Evolutionary conservation across 2,888 invertebrate species (phyloP).

Genomic region (Parnassius glacialis): DNA sequence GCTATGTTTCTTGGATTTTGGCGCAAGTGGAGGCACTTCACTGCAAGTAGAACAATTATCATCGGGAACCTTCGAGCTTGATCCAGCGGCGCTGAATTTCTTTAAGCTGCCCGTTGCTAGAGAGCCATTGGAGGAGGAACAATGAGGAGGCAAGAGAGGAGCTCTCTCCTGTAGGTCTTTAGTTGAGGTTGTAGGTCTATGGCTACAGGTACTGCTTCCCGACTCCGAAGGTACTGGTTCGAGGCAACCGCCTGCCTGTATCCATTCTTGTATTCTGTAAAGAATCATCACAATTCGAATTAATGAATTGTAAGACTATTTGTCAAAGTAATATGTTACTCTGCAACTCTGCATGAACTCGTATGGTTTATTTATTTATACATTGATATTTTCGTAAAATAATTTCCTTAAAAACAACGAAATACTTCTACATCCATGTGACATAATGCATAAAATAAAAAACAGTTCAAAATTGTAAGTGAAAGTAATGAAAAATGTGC

Average conservation of each 20-base stretch:
- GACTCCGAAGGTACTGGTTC: constrained; percentile 58
- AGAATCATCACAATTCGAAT: constrained; percentile 7
- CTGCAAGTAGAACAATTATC: constrained; percentile 69
- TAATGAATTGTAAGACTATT: not conserved
- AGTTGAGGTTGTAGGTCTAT: constrained; percentile 52
- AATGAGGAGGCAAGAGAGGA: constrained; percentile 68
- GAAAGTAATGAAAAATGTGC: constrained; percentile 5
- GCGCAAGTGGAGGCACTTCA: constrained; percentile 67
- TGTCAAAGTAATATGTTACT: too few relatives aligned
- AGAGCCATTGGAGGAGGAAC: constrained; percentile 72
- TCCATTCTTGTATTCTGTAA: constrained; percentile 61
- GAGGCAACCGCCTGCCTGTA: constrained; percentile 67
- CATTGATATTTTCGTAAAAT: too few relatives aligned
- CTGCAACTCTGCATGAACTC: too few relatives aligned
- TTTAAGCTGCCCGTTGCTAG: constrained; percentile 67
- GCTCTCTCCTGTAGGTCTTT: constrained; percentile 66
- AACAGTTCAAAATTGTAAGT: not conserved
- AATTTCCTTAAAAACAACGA: too few relatives aligned
- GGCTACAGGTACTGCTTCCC: constrained; percentile 52
- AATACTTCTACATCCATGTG: too few relatives aligned
- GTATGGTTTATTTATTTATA: too few relatives aligned
- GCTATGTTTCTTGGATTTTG: constrained; percentile 70
- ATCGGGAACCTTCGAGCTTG: constrained; percentile 57
- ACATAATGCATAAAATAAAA: too few relatives aligned
- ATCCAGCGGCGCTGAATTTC: constrained; percentile 61